Evolutionary conservation across 92 coral and sea anemone species (phyloP), one percentile per base, ranked within the genome.

Genomic region (Porites rus): DNA sequence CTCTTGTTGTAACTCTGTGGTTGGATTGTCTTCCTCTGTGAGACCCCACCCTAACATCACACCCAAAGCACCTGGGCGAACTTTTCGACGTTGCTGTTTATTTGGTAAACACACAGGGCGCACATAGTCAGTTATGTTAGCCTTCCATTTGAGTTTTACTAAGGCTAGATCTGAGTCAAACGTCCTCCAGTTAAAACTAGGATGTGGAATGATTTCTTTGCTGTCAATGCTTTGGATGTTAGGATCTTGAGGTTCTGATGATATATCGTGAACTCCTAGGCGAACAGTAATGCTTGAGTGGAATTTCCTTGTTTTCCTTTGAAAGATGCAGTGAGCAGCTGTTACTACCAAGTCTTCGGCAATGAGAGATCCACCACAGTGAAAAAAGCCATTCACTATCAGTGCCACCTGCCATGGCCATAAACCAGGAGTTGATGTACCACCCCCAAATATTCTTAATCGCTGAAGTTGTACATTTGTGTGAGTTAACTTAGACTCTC

Each of bases 361-460:
- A 74, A 97, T 79, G 4, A 97, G 92, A 2, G 97, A 85, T 10
- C 99, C 99, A 70, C 98, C 99, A 84, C 99, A 97, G 74, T 91
- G 94, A 60, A 93, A 83, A 62, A 75, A 62, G 0, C 82, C 77
- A 19, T 81, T 59, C 13, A 78, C 65, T 73, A 87, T 91, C 78
- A 97, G 73, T 11, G 94, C 98, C 20, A 95, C 99, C 54, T 97
- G 99, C 99, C 99, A 97, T 1, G 99, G 99, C 97, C 98, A 97
- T 51, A 87, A 92, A 16, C 93, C 96, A 72, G 93, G 90, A 19
- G 72, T 58, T 59, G 91, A 87, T 21, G 92, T 90, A 20, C 80
- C 80, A 9, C 96, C 95, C 65, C 95, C 95, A 65, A 83, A 88
- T 61, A 90, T 92, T 11, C 98, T 83, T 58, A 94, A 86, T 14